phyloP scores from a whole-genome alignment of 2,888 invertebrate species.

The Standfussiana lucernea region DNA sequence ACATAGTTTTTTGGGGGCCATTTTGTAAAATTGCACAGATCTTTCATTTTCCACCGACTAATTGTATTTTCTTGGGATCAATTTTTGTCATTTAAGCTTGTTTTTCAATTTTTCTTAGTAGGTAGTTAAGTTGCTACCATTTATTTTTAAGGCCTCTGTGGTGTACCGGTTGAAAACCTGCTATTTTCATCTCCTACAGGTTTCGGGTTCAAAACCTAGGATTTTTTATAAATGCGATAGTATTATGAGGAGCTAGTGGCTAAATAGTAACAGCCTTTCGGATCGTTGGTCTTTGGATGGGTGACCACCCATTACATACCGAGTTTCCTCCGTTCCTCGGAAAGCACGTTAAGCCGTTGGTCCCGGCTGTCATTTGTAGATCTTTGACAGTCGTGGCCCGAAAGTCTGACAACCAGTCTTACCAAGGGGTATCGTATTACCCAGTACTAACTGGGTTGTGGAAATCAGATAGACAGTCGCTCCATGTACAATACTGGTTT shows the following conservation, averaged over 20 bases:
- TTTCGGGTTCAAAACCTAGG: neutral
- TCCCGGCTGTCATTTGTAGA: too few species aligned
- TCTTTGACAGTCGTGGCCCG: too few species aligned
- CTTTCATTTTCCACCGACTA: conserved; percentile 64
- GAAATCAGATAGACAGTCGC: neutral
- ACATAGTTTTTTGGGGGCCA: conserved; percentile 53
- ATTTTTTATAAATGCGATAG: neutral
- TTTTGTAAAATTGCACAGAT: conserved; percentile 72
- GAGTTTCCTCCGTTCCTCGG: too few species aligned
- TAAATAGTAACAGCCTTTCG: too few species aligned
- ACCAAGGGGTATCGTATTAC: neutral
- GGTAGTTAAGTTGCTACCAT: neutral
- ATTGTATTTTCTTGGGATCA: conserved; percentile 63
- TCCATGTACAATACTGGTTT: too few species aligned
- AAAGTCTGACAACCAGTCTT: neutral
- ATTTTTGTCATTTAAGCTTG: conserved; percentile 46
- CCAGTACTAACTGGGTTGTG: neutral
- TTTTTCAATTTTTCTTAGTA: conserved; percentile 1
- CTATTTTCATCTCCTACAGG: neutral
- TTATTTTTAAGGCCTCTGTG: conserved; percentile 27
- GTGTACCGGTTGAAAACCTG: neutral
- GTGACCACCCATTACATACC: too few species aligned
- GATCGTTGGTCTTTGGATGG: too few species aligned
- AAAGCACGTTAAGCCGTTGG: too few species aligned
- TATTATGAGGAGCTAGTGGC: too few species aligned